A percentile compares a stretch with the other conserved stretches of the same genome.
Evolutionary conservation across 2,113 vertebrate genomes (phyloP).

Genomic region (Gallinago undulata): DNA sequence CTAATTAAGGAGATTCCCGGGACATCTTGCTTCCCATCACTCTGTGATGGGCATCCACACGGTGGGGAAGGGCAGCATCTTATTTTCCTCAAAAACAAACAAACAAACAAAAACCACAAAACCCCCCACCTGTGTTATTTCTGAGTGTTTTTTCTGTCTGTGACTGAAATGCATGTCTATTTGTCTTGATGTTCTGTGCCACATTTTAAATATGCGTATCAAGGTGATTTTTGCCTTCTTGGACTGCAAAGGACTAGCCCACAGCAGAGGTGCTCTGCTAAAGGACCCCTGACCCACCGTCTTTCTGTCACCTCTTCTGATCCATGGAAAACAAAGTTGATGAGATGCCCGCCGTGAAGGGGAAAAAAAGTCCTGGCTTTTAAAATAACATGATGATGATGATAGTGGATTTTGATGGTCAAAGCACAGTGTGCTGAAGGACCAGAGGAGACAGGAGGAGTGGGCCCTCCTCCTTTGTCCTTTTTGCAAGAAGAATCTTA

Average conservation of each 20-base stretch:
- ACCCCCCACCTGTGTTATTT: not conserved
- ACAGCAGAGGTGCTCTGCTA: not conserved
- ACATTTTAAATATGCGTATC: rapidly evolving
- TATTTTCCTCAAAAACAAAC: not conserved
- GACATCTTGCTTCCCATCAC: no score
- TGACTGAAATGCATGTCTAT: rapidly evolving
- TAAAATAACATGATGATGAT: not conserved
- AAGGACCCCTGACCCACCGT: not conserved
- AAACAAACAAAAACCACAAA: not conserved
- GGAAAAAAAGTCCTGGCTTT: not conserved
- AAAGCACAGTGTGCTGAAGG: not conserved
- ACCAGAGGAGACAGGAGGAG: not conserved
- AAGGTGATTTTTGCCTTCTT: not conserved
- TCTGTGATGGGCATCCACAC: not conserved
- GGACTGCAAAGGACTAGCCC: no score
- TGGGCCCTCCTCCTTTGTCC: not conserved
- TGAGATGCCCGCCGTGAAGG: not conserved
- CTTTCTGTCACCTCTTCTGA: not conserved
- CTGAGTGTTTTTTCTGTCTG: not conserved
- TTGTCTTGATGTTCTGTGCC: not conserved
- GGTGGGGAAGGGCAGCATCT: not conserved
- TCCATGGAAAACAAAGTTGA: not conserved
- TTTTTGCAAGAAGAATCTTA: not conserved
- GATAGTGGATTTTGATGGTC: not conserved
- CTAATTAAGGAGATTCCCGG: no score